Percentiles rank a stretch among this genome's conserved stretches.
Conservation (phyloP, 2,797 vertebrate genomes). For the Halcyon leucocephala region DNA sequence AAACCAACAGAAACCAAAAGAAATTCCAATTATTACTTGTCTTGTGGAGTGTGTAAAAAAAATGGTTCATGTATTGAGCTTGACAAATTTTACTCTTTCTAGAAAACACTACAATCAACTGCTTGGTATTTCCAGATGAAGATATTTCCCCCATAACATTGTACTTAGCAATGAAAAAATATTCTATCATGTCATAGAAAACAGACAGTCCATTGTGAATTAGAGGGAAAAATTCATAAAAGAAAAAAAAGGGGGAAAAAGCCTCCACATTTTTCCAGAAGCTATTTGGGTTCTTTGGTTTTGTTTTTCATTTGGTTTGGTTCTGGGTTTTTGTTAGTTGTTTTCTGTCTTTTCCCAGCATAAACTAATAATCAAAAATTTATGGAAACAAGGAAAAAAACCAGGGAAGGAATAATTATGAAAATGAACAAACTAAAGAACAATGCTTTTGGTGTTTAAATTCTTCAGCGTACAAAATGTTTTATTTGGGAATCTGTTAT, state of each 20-base stretch:
- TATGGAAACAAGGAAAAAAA: background rate
- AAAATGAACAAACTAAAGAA: background rate
- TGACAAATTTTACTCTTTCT: background rate
- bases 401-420: background rate
- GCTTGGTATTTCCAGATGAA: background rate
- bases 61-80: background rate
- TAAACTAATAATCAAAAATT: background rate
- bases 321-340: background rate
- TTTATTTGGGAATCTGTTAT: background rate
- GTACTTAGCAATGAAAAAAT: background rate
- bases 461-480: background rate
- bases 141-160: background rate
- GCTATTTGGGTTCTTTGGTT: rapidly evolving
- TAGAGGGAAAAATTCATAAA: background rate
- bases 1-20: too few relatives aligned
- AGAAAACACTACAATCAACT: background rate
- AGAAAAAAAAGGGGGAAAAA: background rate
- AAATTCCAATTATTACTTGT: background rate
- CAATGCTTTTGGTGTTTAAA: background rate
- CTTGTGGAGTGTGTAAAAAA: background rate
- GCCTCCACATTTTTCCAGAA: background rate
- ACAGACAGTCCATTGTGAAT: background rate
- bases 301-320: background rate
- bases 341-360: background rate
- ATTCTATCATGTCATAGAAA: background rate